These are phyloP conservation scores for Pygoscelis antarcticus DNA, from an alignment of 2,113 vertebrate species.

Conservation along the genomic window DNA sequence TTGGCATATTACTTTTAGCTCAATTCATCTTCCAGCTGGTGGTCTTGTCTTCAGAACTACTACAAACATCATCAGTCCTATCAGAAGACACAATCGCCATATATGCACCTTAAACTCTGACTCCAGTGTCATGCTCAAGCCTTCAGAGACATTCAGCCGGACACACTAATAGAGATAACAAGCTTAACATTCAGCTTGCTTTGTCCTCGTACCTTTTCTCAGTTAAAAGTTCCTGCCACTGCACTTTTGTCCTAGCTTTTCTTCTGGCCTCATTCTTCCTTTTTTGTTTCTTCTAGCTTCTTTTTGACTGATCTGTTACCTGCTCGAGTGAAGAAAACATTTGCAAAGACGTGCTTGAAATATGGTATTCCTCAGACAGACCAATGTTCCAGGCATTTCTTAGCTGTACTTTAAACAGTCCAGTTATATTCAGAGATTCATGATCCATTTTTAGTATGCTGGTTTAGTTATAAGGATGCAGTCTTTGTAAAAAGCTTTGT, in stretches of 20 bases:
- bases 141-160: not conserved
- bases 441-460: not conserved
- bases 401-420: not conserved
- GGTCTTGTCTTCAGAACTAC: not conserved
- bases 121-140: not conserved
- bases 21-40: not conserved
- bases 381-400: not conserved
- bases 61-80: not conserved
- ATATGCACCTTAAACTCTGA: not conserved
- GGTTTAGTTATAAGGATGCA: not conserved
- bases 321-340: not conserved
- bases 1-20: not conserved
- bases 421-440: not conserved
- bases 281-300: not conserved
- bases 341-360: not conserved
- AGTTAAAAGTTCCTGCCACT: not conserved
- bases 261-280: not conserved
- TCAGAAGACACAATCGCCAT: rapidly evolving
- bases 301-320: not conserved
- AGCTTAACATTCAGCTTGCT: not conserved
- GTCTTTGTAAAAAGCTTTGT: constrained; percentile 48
- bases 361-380: rapidly evolving
- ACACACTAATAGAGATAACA: not conserved
- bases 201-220: not conserved
- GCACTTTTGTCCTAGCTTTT: not conserved